A percentile compares a stretch with the other conserved stretches of the same genome.
phyloP scores from a whole-genome alignment of 1,140 invertebrate species.

The Dendroctonus valens region DNA sequence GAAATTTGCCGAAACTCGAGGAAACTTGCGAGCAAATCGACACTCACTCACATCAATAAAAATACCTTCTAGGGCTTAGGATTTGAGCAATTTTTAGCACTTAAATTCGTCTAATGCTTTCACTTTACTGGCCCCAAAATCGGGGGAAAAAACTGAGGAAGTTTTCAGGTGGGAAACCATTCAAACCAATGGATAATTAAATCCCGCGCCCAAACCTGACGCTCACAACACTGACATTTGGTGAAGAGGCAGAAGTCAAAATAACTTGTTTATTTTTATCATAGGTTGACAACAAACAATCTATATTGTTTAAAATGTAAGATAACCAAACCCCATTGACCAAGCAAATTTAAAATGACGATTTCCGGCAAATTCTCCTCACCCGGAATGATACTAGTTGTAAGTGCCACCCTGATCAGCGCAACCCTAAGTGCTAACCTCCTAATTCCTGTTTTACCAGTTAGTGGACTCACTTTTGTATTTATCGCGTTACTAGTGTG shows the following conservation, averaged over 20 bases:
- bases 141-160: too few relatives aligned
- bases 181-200: too few relatives aligned
- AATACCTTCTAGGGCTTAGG: too few relatives aligned
- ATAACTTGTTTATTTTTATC: neutral
- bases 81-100: too few relatives aligned
- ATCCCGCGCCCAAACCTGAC: too few relatives aligned
- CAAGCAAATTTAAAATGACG: constrained; percentile 11
- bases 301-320: neutral
- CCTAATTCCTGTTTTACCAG: constrained; percentile 22
- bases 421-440: constrained; percentile 14
- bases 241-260: neutral
- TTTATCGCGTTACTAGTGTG: constrained; percentile 21
- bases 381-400: constrained; percentile 19
- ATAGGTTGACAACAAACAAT: neutral
- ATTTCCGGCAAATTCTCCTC: neutral
- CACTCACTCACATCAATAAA: too few relatives aligned
- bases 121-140: too few relatives aligned
- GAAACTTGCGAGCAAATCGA: too few relatives aligned
- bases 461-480: constrained; percentile 24
- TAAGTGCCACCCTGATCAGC: constrained; percentile 16
- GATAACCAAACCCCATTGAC: neutral
- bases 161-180: too few relatives aligned
- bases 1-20: too few relatives aligned
- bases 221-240: neutral
- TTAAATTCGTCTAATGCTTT: too few relatives aligned